These are phyloP conservation scores for Mythimna impura DNA, from an alignment of 2,888 invertebrate species.

Conservation along the genomic window DNA sequence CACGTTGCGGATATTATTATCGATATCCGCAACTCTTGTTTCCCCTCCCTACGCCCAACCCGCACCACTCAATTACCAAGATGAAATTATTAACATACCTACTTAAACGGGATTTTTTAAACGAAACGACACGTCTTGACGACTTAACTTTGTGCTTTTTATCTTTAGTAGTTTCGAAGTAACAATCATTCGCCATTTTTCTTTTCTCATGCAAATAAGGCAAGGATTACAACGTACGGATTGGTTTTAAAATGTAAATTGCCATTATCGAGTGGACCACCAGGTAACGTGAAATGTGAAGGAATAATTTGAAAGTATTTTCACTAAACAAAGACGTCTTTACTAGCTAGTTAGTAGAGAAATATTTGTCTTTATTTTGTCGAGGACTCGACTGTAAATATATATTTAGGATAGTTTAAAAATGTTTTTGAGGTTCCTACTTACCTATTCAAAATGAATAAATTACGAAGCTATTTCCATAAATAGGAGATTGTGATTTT, in stretches of 20 bases:
- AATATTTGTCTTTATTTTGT: conserved; percentile 39
- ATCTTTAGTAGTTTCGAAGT: conserved; percentile 57
- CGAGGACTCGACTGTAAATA: not conserved
- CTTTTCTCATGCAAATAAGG: conserved; percentile 63
- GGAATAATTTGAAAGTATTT: conserved; percentile 29
- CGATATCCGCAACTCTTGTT: conserved; percentile 22
- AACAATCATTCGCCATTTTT: conserved; percentile 61
- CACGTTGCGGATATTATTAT: conserved; percentile 66
- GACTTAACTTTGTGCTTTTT: conserved; percentile 62
- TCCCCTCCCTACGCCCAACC: conserved; percentile 54
- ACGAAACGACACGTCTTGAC: conserved; percentile 69
- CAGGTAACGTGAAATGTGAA: conserved; percentile 66
- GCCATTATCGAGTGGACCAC: conserved; percentile 59
- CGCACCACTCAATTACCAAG: conserved; percentile 74
- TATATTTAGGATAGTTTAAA: conserved; percentile 7
- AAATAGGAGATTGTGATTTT: not conserved
- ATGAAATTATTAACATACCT: conserved; percentile 78
- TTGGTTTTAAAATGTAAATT: conserved; percentile 66
- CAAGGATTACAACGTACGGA: conserved; percentile 52
- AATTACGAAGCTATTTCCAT: not conserved
- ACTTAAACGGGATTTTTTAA: conserved; percentile 71
- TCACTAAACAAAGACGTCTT: conserved; percentile 40
- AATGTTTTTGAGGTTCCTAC: not conserved
- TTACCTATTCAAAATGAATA: not conserved
- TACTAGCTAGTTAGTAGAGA: conserved; percentile 42